Percentiles rank a stretch among this genome's conserved stretches.
Conservation (phyloP, 2,113 vertebrate species). For the Machaerirhynchus nigripectus region DNA sequence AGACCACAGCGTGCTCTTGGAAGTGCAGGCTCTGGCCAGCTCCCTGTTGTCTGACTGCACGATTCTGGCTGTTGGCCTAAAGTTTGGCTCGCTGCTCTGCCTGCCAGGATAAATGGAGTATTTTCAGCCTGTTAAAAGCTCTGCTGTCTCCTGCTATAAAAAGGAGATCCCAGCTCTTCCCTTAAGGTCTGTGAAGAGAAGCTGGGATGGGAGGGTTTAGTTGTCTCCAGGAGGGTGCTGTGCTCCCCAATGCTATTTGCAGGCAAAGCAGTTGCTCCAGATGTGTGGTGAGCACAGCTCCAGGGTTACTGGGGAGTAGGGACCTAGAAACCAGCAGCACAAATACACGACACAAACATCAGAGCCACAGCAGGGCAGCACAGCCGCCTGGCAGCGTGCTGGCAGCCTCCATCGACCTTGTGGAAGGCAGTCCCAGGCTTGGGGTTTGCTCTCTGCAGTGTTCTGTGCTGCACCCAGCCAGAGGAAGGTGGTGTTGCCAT, state of each 20-base stretch:
- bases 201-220: background rate
- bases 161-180: background rate
- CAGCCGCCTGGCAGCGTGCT: background rate
- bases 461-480: background rate
- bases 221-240: background rate
- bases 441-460: background rate
- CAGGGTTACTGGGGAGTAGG: background rate
- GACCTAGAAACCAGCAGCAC: background rate
- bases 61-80: background rate
- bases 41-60: slow-evolving; percentile 27
- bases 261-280: slow-evolving; percentile 13
- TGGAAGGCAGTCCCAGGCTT: background rate
- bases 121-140: slow-evolving; percentile 25
- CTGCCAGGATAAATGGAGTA: background rate
- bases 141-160: background rate
- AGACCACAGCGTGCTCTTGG: background rate
- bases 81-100: background rate
- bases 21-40: background rate
- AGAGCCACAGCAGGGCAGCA: background rate
- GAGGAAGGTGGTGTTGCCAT: background rate
- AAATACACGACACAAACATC: background rate
- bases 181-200: background rate
- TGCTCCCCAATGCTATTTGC: accelerated
- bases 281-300: background rate
- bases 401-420: background rate